phyloP scores from a whole-genome alignment of 2,797 vertebrate species.

The Fistularia commersonii region DNA sequence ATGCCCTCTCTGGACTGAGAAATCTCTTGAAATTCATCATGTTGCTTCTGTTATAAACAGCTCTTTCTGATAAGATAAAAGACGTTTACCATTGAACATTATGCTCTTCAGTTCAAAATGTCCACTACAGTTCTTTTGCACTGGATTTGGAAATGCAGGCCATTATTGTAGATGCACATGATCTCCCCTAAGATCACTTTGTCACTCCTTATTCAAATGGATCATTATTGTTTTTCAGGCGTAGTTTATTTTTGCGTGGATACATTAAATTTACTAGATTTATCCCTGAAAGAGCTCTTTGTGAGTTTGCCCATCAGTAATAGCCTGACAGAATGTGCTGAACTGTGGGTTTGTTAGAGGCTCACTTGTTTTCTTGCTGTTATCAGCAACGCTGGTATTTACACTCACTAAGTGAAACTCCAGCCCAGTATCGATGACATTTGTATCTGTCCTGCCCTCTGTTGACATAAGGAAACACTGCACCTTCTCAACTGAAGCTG shows the following conservation, averaged over 20 bases:
- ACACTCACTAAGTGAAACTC: constrained; percentile 78
- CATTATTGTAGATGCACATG: no score
- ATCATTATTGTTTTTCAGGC: constrained; percentile 12
- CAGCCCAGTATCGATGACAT: constrained; percentile 68
- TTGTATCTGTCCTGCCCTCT: constrained; percentile 73
- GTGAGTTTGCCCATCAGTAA: constrained; percentile 15
- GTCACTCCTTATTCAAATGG: no score
- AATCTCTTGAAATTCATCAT: not conserved
- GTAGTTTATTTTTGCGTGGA: constrained; percentile 38
- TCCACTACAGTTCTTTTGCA: no score
- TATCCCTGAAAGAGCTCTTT: constrained; percentile 39
- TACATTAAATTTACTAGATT: constrained; percentile 35
- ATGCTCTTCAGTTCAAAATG: no score
- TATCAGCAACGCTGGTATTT: constrained; percentile 71
- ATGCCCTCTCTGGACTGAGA: no score
- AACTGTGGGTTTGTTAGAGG: constrained; percentile 38
- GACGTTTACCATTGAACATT: no score
- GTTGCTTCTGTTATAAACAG: not conserved
- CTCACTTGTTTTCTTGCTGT: constrained; percentile 57
- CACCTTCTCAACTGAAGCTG: constrained; percentile 34
- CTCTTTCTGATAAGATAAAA: no score
- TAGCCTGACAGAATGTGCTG: constrained; percentile 12
- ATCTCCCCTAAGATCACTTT: no score
- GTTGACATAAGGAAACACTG: constrained; percentile 66
- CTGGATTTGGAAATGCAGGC: no score